Evolutionary conservation across 2,797 vertebrate species (phyloP).

Genomic region (Neomorphus geoffroyi): DNA sequence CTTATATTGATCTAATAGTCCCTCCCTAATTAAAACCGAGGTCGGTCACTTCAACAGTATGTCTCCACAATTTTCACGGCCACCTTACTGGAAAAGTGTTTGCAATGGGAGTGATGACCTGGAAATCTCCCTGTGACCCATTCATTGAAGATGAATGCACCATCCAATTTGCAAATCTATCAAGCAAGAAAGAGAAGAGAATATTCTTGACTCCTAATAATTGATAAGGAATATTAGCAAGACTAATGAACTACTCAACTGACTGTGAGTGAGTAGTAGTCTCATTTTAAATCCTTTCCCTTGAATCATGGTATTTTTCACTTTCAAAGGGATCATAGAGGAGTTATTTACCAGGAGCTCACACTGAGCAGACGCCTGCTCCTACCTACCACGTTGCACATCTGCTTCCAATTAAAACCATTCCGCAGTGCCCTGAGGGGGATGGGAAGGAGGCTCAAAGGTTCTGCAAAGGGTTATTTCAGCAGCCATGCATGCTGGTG

Average conservation of each 20-base stretch:
- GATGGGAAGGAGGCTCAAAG: background rate
- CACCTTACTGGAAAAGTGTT: background rate
- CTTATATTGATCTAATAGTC: background rate
- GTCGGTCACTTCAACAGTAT: background rate
- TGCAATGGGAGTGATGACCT: background rate
- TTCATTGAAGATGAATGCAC: background rate
- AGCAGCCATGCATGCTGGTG: background rate
- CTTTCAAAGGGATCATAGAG: background rate
- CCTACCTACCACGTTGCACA: conserved; percentile 45
- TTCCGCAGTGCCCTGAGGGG: conserved; percentile 1
- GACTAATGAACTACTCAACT: background rate
- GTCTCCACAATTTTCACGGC: background rate
- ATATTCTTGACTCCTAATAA: background rate
- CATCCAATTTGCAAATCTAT: background rate
- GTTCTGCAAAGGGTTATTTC: conserved; percentile 28
- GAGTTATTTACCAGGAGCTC: conserved; percentile 16
- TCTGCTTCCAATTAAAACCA: conserved; percentile 58
- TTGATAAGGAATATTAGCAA: background rate
- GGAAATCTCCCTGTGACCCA: background rate
- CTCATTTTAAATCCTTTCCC: background rate
- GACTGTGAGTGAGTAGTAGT: background rate
- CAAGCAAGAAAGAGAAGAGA: background rate
- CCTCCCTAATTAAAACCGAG: background rate
- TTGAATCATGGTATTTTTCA: background rate
- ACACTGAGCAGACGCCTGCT: background rate